Base-by-base conservation (phyloP, 30 jellyfish, hydroid and myxozoan species). In the Euphysa ruthae region DNA sequence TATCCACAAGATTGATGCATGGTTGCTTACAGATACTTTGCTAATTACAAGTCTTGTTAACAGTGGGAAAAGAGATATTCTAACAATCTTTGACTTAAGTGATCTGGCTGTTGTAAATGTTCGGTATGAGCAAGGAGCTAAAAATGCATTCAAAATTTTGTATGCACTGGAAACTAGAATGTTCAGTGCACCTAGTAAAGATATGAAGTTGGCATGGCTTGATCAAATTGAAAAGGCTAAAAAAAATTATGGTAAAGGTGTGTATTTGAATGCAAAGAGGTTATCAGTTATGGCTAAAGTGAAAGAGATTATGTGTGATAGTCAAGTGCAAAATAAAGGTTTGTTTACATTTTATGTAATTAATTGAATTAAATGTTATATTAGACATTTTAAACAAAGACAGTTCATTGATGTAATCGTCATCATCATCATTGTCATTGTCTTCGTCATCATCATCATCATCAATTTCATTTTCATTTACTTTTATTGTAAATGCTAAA, bases 61-160 rank as follows among this genome's bases (percentile, higher is more conserved):
- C 33, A 30, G 22, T 27, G 83, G 83, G 0, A 70, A 70, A 57
- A 6, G 43, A 7, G 21, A 35, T 8, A 54, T 70, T 35, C 33
- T 52, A 28, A 81, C 82, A 22, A 52, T 70, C 71, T 86, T 86
- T 61, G 96, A 86, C 43, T 54, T 86, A 73, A 64, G 77, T 44
- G 96, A 86, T 79, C 82, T 86, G 35, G 96, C 94, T 13, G 85
- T 86, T 28, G 96, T 86, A 19, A 86, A 86, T 69, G 96, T 86
- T 24, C 54, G 96, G 50, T 93, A 86, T 65, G 96, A 94, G 0
- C 94, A 30, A 74, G 96, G 96, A 1, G 94, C 79, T 28, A 79
- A 73, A 55, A 79, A 86, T 43, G 93, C 93, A 32, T 86, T 86
- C 69, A 86, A 86, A 51, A 42, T 86, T 20, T 70, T 86, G 15